A percentile compares a stretch with the other conserved stretches of the same genome.
Conservation (phyloP, 2,797 vertebrate genomes). For the Brachyalestes nurse region DNA sequence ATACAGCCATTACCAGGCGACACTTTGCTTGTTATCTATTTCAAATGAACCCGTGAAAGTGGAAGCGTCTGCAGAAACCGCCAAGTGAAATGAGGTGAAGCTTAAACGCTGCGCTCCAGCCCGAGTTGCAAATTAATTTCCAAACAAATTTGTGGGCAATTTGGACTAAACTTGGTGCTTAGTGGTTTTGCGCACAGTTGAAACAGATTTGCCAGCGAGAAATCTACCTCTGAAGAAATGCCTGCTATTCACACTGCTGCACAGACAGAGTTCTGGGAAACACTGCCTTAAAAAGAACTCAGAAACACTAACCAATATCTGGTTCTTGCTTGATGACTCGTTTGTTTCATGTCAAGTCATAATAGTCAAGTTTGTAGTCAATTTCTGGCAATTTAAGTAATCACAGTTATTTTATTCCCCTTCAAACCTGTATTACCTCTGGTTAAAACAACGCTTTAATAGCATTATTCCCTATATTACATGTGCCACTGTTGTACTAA, state of each 20-base stretch:
- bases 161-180: not conserved
- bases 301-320: too few species aligned
- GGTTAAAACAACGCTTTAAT: too few species aligned
- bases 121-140: not conserved
- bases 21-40: not conserved
- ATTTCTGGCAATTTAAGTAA: too few species aligned
- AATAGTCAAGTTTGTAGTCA: too few species aligned
- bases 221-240: not conserved
- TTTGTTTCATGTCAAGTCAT: too few species aligned
- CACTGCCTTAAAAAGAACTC: too few species aligned
- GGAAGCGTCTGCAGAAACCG: not conserved
- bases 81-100: conserved; percentile 16
- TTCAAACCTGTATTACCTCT: too few species aligned
- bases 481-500: too few species aligned
- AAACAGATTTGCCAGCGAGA: not conserved
- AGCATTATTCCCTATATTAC: too few species aligned
- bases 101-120: not conserved
- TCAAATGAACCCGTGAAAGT: not conserved
- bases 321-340: too few species aligned
- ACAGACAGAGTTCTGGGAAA: too few species aligned
- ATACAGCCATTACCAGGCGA: not conserved
- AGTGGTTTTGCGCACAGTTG: not conserved
- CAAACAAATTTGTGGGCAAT: conserved; percentile 7
- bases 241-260: not conserved
- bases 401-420: too few species aligned